These are phyloP conservation scores for Cyclophora punctaria DNA, from an alignment of 2,888 invertebrate genomes.

Conservation along the genomic window DNA sequence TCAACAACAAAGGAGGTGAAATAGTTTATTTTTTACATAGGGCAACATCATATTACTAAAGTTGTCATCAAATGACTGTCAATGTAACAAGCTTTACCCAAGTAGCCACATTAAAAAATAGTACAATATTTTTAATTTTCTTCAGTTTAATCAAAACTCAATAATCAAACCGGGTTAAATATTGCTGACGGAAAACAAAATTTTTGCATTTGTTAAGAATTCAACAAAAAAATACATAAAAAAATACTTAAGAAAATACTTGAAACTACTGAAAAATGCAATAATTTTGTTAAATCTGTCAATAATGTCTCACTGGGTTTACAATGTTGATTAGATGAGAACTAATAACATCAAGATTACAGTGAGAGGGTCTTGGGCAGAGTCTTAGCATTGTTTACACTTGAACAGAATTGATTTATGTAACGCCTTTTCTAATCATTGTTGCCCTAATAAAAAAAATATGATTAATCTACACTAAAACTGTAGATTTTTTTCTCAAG, in stretches of 20 bases:
- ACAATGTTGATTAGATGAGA: slow-evolving; percentile 46
- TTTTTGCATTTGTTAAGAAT: slow-evolving; percentile 23
- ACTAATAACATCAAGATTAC: slow-evolving; percentile 54
- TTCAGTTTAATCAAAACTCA: slow-evolving; percentile 22
- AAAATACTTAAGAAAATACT: background rate
- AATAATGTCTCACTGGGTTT: slow-evolving; percentile 47
- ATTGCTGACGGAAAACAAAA: slow-evolving; percentile 29
- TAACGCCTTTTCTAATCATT: slow-evolving; percentile 60
- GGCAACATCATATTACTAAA: slow-evolving; percentile 64
- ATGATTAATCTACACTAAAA: too few species aligned
- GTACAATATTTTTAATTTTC: slow-evolving; percentile 21
- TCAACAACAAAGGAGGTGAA: background rate
- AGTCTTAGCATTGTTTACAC: slow-evolving; percentile 36
- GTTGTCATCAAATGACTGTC: slow-evolving; percentile 48
- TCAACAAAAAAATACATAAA: background rate
- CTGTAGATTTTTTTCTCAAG: too few species aligned
- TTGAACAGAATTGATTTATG: slow-evolving; percentile 39
- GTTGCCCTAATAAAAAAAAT: slow-evolving; percentile 21
- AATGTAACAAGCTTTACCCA: slow-evolving; percentile 43
- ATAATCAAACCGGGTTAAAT: slow-evolving; percentile 18
- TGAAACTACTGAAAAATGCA: slow-evolving; percentile 21
- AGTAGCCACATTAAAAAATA: slow-evolving; percentile 41
- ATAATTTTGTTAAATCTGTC: slow-evolving; percentile 32
- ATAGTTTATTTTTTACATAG: background rate
- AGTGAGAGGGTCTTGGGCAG: slow-evolving; percentile 48